These are phyloP conservation scores for Melanotaenia trifasciata DNA, from an alignment of 2,797 vertebrate genomes.

Conservation along the genomic window DNA sequence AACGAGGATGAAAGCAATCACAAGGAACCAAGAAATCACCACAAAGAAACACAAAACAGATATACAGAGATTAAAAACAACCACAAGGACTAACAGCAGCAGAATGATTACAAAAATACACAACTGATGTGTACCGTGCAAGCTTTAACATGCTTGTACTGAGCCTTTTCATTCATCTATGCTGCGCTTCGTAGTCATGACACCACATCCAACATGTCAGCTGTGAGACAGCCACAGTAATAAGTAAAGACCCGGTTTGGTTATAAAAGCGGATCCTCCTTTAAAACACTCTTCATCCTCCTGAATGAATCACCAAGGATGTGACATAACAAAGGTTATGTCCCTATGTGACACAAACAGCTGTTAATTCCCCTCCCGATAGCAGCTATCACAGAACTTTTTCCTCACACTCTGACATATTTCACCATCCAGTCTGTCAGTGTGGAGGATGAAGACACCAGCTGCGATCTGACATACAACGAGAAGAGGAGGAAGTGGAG, in stretches of 20 bases:
- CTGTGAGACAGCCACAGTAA: neutral
- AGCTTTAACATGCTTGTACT: neutral
- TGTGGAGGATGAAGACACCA: neutral
- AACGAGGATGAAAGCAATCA: too few relatives aligned
- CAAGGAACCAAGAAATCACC: too few relatives aligned
- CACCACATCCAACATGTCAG: neutral
- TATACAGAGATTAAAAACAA: too few relatives aligned
- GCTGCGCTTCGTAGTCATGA: neutral
- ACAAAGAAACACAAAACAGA: too few relatives aligned
- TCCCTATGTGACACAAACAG: constrained; percentile 14
- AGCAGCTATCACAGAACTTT: neutral
- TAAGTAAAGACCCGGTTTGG: neutral
- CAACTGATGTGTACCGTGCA: neutral
- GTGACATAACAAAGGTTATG: constrained; percentile 6
- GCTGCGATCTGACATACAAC: neutral
- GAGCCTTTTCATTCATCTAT: neutral
- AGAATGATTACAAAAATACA: too few relatives aligned
- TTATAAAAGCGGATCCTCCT: neutral
- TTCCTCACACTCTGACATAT: neutral
- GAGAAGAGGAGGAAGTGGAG: neutral
- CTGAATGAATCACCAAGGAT: neutral
- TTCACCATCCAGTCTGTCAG: neutral
- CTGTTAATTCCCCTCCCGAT: neutral
- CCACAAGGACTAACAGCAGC: too few relatives aligned
- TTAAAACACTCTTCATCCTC: neutral